Conservation (phyloP, 92 coral and sea anemone species). For the Porites lobata region DNA sequence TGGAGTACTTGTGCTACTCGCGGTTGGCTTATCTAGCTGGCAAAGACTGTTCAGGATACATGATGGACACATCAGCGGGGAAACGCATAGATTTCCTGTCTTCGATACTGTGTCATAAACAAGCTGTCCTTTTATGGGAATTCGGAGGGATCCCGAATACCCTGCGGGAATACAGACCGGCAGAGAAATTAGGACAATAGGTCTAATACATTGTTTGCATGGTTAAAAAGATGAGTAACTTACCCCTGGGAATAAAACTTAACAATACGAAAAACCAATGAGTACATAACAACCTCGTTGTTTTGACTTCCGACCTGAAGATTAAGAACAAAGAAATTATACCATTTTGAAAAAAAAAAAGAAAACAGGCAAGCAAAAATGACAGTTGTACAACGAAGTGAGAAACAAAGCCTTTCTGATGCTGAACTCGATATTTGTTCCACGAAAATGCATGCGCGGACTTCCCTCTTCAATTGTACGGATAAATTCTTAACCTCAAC, state of each 20-base stretch:
- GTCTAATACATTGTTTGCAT: no score
- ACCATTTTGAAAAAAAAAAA: not conserved
- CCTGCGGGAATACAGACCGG: not conserved
- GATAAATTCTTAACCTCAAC: no score
- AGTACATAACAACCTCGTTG: not conserved
- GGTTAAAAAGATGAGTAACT: not conserved
- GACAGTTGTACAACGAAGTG: no score
- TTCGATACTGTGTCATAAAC: slow-evolving; percentile 28
- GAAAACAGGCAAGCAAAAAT: no score
- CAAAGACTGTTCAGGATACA: slow-evolving; percentile 5
- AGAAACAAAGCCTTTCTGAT: no score
- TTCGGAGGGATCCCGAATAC: slow-evolving; percentile 26
- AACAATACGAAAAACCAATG: not conserved
- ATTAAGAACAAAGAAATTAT: no score
- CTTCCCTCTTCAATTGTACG: no score
- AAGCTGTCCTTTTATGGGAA: slow-evolving; percentile 23
- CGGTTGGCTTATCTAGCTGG: not conserved
- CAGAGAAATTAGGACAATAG: not conserved
- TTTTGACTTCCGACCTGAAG: not conserved
- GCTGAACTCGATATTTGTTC: no score
- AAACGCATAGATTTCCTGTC: slow-evolving; percentile 21
- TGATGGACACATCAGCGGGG: slow-evolving; percentile 22
- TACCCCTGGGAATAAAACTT: not conserved
- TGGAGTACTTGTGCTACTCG: not conserved
- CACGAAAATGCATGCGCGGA: no score